These are phyloP conservation scores for Apteryx owenii DNA, from an alignment of 2,113 vertebrate species.

Conservation along the genomic window DNA sequence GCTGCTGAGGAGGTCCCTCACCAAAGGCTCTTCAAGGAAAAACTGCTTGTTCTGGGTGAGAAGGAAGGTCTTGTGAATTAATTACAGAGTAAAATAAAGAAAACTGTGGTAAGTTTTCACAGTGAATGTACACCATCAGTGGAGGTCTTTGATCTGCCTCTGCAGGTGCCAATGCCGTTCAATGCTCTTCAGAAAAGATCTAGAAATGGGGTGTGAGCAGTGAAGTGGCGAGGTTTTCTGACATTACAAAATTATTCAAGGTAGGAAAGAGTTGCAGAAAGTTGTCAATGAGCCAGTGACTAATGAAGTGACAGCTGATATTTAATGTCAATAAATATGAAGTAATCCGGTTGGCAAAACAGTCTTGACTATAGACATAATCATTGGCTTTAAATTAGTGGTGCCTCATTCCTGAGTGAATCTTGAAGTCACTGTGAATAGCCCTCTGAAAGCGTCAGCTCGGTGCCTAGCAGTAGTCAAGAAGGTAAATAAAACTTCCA, in stretches of 20 bases:
- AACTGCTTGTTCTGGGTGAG: not conserved
- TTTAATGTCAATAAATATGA: not conserved
- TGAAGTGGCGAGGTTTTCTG: not conserved
- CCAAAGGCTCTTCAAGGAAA: not conserved
- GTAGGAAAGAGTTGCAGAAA: not conserved
- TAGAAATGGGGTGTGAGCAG: not conserved
- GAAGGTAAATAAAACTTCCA: not conserved
- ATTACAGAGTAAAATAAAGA: not conserved
- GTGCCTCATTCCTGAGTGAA: not conserved
- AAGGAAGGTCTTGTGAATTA: not conserved
- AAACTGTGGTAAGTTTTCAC: not conserved
- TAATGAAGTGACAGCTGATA: not conserved
- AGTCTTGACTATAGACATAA: not conserved
- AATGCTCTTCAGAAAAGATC: not conserved
- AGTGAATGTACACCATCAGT: not conserved
- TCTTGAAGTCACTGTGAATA: not conserved
- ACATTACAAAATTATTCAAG: not conserved
- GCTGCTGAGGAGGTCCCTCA: not conserved
- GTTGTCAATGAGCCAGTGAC: not conserved
- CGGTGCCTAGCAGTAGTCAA: not conserved
- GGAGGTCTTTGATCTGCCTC: not conserved
- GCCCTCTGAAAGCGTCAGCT: not conserved
- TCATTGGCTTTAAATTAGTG: not conserved
- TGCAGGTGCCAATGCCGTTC: not conserved
- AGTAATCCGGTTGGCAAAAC: not conserved